Evolutionary conservation across 2,888 invertebrate genomes (phyloP).

Genomic region (Polyommatus iphigenia): DNA sequence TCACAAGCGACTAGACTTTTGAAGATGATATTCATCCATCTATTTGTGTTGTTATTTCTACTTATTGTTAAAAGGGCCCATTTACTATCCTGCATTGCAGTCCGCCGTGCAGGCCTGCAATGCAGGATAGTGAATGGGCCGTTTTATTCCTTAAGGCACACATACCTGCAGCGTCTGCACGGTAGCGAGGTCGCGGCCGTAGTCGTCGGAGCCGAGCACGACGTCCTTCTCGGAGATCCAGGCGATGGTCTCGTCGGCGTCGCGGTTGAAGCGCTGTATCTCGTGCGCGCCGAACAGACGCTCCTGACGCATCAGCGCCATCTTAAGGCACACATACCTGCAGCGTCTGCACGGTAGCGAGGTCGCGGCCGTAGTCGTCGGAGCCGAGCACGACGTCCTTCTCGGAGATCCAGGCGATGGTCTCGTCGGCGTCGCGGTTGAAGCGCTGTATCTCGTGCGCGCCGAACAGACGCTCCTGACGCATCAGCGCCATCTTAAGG

Average conservation of each 20-base stretch:
- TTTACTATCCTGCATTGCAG: no score
- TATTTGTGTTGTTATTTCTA: no score
- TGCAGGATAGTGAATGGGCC: no score
- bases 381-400: conserved; percentile 98
- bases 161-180: conserved; percentile 93
- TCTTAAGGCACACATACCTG: conserved; percentile 74
- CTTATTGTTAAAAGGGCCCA: no score
- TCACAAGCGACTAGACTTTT: no score
- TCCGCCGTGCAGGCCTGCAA: no score
- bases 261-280: conserved; percentile 98
- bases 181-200: conserved; percentile 97
- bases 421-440: conserved; percentile 99
- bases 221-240: conserved; percentile 99
- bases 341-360: conserved; percentile 97
- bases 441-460: conserved; percentile 99
- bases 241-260: conserved; percentile 99
- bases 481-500: conserved; percentile 89
- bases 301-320: conserved; percentile 97
- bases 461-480: conserved; percentile 98
- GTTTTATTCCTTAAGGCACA: not conserved
- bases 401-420: conserved; percentile 99
- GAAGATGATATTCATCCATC: no score
- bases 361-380: conserved; percentile 97
- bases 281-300: conserved; percentile 99
- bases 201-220: conserved; percentile 98